phyloP scores from a whole-genome alignment of 1,140 invertebrate genomes.

The Protaetia brevitarsis region DNA sequence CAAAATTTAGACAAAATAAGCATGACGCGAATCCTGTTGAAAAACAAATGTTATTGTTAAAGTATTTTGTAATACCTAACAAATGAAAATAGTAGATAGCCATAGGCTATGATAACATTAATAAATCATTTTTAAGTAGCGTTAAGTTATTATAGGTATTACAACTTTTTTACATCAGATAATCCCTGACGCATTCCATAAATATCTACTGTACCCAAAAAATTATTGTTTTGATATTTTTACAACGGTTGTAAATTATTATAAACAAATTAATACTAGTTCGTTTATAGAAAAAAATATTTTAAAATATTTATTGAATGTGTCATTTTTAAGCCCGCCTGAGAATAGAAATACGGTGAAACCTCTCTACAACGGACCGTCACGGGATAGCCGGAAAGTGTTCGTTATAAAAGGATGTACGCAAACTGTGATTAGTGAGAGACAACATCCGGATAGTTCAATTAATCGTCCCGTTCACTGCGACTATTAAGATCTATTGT shows the following conservation, averaged over 20 bases:
- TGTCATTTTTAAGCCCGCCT: neutral
- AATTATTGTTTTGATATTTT: neutral
- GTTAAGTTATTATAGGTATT: neutral
- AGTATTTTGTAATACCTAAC: neutral
- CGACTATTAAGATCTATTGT: too few relatives aligned
- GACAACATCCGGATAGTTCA: too few relatives aligned
- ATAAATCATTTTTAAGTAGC: slow-evolving; percentile 9
- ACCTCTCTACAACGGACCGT: too few relatives aligned
- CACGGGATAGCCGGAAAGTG: too few relatives aligned
- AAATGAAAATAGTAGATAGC: neutral
- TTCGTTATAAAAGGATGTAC: too few relatives aligned
- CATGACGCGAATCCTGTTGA: too few relatives aligned
- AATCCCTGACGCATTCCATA: neutral
- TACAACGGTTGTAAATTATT: neutral
- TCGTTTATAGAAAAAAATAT: neutral
- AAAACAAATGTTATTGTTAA: too few relatives aligned
- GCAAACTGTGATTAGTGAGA: too few relatives aligned
- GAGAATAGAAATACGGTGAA: neutral
- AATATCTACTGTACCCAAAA: neutral
- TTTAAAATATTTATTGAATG: neutral
- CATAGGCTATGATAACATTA: neutral
- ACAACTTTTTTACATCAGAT: neutral
- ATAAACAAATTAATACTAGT: neutral
- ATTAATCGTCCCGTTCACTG: too few relatives aligned
- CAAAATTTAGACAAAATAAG: too few relatives aligned